Conservation (phyloP, 64 coral and sea anemone species). For the Orbicella faveolata region DNA sequence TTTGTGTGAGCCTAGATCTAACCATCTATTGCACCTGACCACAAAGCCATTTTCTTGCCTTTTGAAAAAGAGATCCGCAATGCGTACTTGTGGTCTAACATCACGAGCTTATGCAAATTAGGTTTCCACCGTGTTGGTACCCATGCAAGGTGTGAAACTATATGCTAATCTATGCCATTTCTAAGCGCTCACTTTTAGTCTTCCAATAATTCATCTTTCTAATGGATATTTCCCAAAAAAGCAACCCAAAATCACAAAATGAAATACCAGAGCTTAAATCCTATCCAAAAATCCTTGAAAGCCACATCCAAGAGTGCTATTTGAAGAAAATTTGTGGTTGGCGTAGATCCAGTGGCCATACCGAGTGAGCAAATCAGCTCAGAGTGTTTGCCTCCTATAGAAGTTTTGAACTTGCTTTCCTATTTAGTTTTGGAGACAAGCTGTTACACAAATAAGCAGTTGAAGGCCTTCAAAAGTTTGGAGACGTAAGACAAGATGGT, state of each 20-base stretch:
- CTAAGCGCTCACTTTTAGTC: not conserved
- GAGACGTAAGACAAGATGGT: constrained; percentile 40
- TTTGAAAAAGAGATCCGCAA: no score
- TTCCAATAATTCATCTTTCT: not conserved
- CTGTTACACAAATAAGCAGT: constrained; percentile 42
- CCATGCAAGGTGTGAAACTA: not conserved
- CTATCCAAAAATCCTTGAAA: constrained; percentile 22
- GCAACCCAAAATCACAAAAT: not conserved
- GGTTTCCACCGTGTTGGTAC: constrained; percentile 4
- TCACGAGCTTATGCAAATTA: constrained; percentile 16
- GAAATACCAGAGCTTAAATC: constrained; percentile 23
- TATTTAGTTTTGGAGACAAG: constrained; percentile 49
- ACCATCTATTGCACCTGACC: no score
- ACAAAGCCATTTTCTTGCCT: no score
- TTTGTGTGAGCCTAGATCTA: no score
- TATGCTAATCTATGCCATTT: constrained; percentile 28
- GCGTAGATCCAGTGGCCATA: constrained; percentile 43
- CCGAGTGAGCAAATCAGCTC: constrained; percentile 34
- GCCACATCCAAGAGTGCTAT: not conserved
- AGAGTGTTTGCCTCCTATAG: constrained; percentile 50
- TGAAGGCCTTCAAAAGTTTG: constrained; percentile 48
- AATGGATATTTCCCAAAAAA: not conserved
- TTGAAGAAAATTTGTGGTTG: constrained; percentile 38
- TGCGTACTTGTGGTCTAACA: not conserved
- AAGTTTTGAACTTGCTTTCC: constrained; percentile 41